A percentile compares a stretch with the other conserved stretches of the same genome.
Conservation (phyloP, 2,113 vertebrate genomes). For the Pteropus alecto region DNA sequence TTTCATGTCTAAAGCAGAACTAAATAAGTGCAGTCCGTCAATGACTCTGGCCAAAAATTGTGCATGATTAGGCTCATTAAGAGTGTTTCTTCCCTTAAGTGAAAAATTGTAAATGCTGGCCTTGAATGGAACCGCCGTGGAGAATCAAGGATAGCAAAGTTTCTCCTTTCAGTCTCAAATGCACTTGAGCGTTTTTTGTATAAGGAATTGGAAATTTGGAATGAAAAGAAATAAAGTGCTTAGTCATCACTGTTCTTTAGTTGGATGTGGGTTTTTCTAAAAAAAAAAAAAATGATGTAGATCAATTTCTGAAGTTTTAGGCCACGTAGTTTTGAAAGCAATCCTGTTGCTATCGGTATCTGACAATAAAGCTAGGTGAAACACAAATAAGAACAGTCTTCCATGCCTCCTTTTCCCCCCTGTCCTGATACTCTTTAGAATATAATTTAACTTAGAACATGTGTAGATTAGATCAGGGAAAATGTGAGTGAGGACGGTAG, state of each 20-base stretch:
- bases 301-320: constrained; percentile 3
- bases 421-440: neutral
- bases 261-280: neutral
- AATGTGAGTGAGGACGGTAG: neutral
- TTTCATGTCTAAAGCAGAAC: constrained; percentile 69
- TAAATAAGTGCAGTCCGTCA: constrained; percentile 29
- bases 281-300: neutral
- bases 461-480: neutral
- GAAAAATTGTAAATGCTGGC: neutral
- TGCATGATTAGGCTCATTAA: neutral
- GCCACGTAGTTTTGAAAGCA: neutral
- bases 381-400: neutral
- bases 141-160: neutral
- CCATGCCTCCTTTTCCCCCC: neutral
- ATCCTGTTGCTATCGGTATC: neutral
- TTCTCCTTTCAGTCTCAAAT: neutral
- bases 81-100: neutral
- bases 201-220: neutral
- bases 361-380: neutral
- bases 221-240: neutral
- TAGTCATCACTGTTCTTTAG: neutral
- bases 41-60: constrained; percentile 4
- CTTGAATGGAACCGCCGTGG: neutral
- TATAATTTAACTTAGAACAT: neutral
- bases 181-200: neutral